phyloP scores from a whole-genome alignment of 2,113 vertebrate species.

The Porphyrio hochstetteri region DNA sequence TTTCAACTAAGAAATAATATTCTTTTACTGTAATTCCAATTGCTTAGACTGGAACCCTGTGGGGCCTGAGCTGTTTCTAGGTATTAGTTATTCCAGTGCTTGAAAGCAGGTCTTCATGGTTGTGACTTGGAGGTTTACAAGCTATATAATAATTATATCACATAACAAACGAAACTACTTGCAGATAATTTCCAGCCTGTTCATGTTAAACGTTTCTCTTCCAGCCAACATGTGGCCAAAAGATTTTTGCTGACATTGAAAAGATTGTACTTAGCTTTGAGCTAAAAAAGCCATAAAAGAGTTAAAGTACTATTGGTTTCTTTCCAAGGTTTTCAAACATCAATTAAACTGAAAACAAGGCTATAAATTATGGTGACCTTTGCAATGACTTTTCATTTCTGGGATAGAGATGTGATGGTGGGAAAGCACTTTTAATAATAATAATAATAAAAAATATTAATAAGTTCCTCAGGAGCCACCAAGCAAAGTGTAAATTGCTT shows the following conservation, averaged over 20 bases:
- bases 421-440: constrained; percentile 43
- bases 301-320: neutral
- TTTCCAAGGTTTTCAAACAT: constrained; percentile 33
- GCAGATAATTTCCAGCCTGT: neutral
- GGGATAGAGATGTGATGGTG: neutral
- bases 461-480: neutral
- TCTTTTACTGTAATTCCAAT: neutral
- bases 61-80: neutral
- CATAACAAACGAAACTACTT: neutral
- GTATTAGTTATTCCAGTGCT: neutral
- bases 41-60: neutral
- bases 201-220: neutral
- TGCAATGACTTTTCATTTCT: constrained; percentile 44
- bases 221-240: neutral
- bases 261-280: neutral
- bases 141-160: neutral
- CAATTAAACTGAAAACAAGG: constrained; percentile 43
- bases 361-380: constrained; percentile 33
- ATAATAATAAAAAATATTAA: constrained; percentile 25
- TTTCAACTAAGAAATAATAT: neutral
- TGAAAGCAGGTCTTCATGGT: neutral
- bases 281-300: neutral
- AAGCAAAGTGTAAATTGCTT: constrained; percentile 63
- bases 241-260: neutral
- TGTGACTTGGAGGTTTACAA: neutral